phyloP scores from a whole-genome alignment of 2,888 invertebrate species.

The Thereva nobilitata region DNA sequence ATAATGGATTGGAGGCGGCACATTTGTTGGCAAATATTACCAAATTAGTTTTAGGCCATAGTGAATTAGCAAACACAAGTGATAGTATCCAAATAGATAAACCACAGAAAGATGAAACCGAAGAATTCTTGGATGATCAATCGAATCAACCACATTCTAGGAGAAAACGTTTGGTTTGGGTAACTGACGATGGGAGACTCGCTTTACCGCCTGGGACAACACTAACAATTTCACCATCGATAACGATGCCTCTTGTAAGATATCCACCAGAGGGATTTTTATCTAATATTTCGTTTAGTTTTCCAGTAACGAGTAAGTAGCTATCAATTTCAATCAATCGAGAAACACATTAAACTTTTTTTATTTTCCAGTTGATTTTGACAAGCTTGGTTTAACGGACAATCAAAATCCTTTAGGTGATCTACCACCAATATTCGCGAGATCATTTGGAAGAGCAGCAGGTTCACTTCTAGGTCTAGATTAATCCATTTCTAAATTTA shows the following conservation, averaged over 20 bases:
- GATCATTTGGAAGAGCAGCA: slow-evolving; percentile 76
- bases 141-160: slow-evolving; percentile 66
- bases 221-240: slow-evolving; percentile 76
- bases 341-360: slow-evolving; percentile 24
- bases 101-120: slow-evolving; percentile 38
- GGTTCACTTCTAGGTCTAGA: slow-evolving; percentile 63
- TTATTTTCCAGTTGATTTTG: slow-evolving; percentile 73
- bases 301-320: slow-evolving; percentile 81
- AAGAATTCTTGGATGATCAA: slow-evolving; percentile 45
- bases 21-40: neutral
- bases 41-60: neutral
- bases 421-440: slow-evolving; percentile 73
- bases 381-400: slow-evolving; percentile 83
- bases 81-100: no score
- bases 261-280: slow-evolving; percentile 85
- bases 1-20: neutral
- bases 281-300: slow-evolving; percentile 80
- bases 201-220: slow-evolving; percentile 83
- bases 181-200: slow-evolving; percentile 81
- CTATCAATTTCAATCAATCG: neutral
- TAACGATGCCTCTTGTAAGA: slow-evolving; percentile 80
- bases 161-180: slow-evolving; percentile 82
- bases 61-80: neutral
- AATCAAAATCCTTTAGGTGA: slow-evolving; percentile 86
- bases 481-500: neutral